Evolutionary conservation across 2,888 invertebrate genomes (phyloP).

Genomic region (Eupeodes luniger): DNA sequence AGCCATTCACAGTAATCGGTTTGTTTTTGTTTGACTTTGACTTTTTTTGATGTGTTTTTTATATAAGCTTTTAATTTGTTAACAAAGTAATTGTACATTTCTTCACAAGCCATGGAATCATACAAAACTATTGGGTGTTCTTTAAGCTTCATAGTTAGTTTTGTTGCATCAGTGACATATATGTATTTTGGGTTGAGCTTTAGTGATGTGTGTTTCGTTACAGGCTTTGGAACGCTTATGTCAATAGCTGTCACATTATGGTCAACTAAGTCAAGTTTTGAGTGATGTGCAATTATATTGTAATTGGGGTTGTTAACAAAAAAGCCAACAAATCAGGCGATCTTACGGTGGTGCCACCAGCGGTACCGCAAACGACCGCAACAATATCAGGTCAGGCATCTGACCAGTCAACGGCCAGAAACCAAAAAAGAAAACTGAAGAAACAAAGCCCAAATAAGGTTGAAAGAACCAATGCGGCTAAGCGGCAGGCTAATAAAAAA

Average conservation of each 20-base stretch:
- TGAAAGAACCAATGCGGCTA: no score
- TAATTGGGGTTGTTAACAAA: not conserved
- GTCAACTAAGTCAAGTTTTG: not conserved
- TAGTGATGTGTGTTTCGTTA: not conserved
- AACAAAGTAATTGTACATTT: not conserved
- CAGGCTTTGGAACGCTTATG: not conserved
- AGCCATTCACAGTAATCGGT: not conserved
- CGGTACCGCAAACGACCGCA: no score
- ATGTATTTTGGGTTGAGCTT: not conserved
- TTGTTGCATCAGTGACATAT: not conserved
- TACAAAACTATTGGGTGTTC: not conserved
- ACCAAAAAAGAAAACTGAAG: no score
- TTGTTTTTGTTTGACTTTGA: conserved; percentile 3
- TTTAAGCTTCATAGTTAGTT: not conserved
- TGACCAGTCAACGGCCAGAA: no score
- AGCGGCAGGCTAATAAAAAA: no score
- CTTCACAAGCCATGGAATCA: not conserved
- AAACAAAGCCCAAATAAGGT: no score
- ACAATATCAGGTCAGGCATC: no score
- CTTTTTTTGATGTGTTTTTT: not conserved
- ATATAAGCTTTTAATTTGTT: not conserved
- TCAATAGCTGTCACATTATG: not conserved
- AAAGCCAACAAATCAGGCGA: not conserved
- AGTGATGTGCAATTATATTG: not conserved
- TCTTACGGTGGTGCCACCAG: no score